Percentiles rank a stretch among this genome's conserved stretches.
Evolutionary conservation across 1,140 invertebrate species (phyloP).

Genomic region (Monomorium pharaonis): DNA sequence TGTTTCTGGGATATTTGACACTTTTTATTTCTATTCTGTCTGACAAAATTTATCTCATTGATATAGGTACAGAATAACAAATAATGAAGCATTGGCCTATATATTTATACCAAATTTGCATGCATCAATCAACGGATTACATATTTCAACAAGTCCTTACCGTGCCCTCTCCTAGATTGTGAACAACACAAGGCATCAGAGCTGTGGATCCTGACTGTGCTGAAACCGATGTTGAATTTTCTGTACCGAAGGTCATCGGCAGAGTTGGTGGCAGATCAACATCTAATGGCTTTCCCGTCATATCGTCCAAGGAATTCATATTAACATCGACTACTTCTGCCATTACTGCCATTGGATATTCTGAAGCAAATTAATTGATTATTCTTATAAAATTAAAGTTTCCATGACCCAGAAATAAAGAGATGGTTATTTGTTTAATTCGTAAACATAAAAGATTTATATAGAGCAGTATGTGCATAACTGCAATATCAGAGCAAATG

Average conservation of each 20-base stretch:
- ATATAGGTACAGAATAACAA: neutral
- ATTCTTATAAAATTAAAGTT: neutral
- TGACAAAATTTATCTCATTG: neutral
- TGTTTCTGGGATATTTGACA: no score
- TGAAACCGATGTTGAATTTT: slow-evolving; percentile 92
- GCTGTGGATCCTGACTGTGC: slow-evolving; percentile 93
- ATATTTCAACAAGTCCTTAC: slow-evolving; percentile 82
- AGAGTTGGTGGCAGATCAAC: slow-evolving; percentile 80
- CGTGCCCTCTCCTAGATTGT: slow-evolving; percentile 93
- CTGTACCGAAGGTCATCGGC: slow-evolving; percentile 91
- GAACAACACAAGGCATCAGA: slow-evolving; percentile 92
- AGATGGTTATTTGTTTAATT: no score
- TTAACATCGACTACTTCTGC: slow-evolving; percentile 80
- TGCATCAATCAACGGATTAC: neutral
- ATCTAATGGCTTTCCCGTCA: slow-evolving; percentile 74
- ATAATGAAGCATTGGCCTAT: neutral
- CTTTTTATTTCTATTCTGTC: no score
- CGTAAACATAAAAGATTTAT: neutral
- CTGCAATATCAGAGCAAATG: neutral
- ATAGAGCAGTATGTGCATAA: no score
- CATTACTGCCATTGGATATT: slow-evolving; percentile 68
- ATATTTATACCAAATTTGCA: neutral
- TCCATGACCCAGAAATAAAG: neutral
- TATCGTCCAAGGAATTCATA: slow-evolving; percentile 81
- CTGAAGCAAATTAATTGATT: slow-evolving; percentile 65